A percentile compares a stretch with the other conserved stretches of the same genome.
These are phyloP conservation scores for Mormyrus iriodes DNA, from an alignment of 2,113 vertebrate species.

Conservation along the genomic window DNA sequence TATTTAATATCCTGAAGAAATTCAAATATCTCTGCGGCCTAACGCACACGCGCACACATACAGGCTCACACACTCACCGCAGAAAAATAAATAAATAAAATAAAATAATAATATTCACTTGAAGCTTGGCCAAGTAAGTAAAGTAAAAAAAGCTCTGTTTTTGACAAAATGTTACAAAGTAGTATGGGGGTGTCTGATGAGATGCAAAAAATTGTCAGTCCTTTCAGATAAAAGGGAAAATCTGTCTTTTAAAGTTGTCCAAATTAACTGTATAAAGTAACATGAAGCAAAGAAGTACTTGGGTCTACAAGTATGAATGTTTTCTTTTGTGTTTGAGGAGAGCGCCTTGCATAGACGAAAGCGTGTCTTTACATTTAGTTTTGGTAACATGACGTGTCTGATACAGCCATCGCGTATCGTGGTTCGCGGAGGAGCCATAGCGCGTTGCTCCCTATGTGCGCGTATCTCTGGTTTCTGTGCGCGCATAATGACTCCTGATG, in stretches of 20 bases:
- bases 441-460: constrained; percentile 19
- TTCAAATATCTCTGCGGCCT: constrained; percentile 77
- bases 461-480: constrained; percentile 27
- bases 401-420: not conserved
- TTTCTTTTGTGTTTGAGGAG: not conserved
- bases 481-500: constrained; percentile 54
- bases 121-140: constrained; percentile 58
- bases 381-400: not conserved
- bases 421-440: not conserved
- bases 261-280: not conserved
- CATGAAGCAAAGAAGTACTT: not conserved
- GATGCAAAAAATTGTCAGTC: constrained; percentile 45
- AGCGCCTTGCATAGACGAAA: not conserved
- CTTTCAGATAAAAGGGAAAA: constrained; percentile 37
- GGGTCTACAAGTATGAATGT: not conserved
- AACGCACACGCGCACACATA: constrained; percentile 53
- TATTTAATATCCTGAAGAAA: constrained; percentile 83
- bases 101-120: constrained; percentile 60
- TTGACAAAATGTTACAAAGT: constrained; percentile 53
- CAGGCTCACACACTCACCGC: constrained; percentile 48
- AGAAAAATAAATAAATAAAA: constrained; percentile 65
- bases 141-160: constrained; percentile 53
- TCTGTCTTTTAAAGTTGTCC: not conserved
- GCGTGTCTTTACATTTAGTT: not conserved
- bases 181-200: constrained; percentile 41